Evolutionary conservation across 2,113 vertebrate species (phyloP).

Genomic region (Sinocyclocheilus grahami): DNA sequence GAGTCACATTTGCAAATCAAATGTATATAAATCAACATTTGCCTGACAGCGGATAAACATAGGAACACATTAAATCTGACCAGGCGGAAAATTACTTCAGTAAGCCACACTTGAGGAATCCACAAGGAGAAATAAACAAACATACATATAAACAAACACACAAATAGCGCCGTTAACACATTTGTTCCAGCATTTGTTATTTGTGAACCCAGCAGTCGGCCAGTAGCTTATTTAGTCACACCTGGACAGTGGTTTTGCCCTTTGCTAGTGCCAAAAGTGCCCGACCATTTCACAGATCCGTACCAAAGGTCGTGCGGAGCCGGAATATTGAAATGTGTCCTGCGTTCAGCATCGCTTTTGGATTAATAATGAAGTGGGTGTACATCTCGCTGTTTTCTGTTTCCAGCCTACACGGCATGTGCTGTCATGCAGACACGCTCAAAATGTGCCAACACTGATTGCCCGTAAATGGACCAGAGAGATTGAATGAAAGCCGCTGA

Average conservation of each 20-base stretch:
- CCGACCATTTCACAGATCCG: background rate
- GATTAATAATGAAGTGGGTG: background rate
- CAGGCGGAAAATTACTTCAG: slow-evolving; percentile 78
- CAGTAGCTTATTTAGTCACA: slow-evolving; percentile 4
- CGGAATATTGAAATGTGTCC: background rate
- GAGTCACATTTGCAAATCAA: slow-evolving; percentile 68
- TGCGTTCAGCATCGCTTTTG: background rate
- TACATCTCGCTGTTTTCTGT: background rate
- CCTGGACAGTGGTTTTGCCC: background rate
- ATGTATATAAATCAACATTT: slow-evolving; percentile 75
- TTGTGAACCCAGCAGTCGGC: background rate
- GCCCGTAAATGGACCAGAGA: background rate
- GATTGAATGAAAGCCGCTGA: slow-evolving; percentile 15
- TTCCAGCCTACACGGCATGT: background rate
- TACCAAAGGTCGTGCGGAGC: background rate
- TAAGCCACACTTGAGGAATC: slow-evolving; percentile 72
- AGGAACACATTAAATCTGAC: slow-evolving; percentile 70
- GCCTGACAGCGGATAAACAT: slow-evolving; percentile 77
- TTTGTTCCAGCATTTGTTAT: slow-evolving; percentile 57
- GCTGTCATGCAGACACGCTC: background rate
- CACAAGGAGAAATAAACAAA: slow-evolving; percentile 73
- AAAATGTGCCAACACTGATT: background rate
- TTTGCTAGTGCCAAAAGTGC: background rate
- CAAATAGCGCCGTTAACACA: slow-evolving; percentile 65
- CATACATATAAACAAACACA: slow-evolving; percentile 66